Evolutionary conservation across 2,113 vertebrate species (phyloP).

Genomic region (Prochilodus magdalenae): DNA sequence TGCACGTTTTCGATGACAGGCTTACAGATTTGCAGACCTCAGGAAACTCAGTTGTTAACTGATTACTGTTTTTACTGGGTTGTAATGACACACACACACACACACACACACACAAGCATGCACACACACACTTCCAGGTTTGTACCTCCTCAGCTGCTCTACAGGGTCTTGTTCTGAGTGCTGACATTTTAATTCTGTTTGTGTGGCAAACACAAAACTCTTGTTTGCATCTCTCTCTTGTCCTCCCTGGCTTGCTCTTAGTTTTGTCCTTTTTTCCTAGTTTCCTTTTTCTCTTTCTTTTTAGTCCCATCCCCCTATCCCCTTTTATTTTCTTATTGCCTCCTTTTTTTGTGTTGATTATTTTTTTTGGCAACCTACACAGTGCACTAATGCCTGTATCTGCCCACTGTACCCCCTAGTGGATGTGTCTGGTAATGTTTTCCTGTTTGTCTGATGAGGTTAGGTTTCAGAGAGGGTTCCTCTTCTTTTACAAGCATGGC

Average conservation of each 20-base stretch:
- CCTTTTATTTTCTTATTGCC: not conserved
- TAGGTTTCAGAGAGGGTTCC: too few relatives aligned
- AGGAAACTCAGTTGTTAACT: conserved; percentile 1
- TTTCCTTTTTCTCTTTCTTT: not conserved
- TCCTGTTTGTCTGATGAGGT: not conserved
- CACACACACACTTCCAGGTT: not conserved
- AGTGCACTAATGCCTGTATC: not conserved
- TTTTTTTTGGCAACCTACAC: not conserved
- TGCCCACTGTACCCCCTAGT: not conserved
- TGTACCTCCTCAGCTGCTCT: too few relatives aligned
- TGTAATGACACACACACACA: not conserved
- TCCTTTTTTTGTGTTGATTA: not conserved
- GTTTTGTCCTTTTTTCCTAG: too few relatives aligned
- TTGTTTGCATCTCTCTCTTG: not conserved
- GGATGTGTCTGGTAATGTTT: not conserved
- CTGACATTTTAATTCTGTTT: not conserved
- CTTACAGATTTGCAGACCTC: conserved; percentile 28
- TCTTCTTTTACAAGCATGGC: too few relatives aligned
- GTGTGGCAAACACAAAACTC: not conserved
- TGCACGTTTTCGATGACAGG: not conserved
- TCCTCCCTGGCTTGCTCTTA: not conserved
- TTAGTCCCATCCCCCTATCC: not conserved
- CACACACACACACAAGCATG: not conserved
- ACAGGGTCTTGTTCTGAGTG: not conserved
- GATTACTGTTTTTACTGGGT: not conserved